phyloP scores from a whole-genome alignment of 2,797 vertebrate genomes.

The Phoebastria nigripes region DNA sequence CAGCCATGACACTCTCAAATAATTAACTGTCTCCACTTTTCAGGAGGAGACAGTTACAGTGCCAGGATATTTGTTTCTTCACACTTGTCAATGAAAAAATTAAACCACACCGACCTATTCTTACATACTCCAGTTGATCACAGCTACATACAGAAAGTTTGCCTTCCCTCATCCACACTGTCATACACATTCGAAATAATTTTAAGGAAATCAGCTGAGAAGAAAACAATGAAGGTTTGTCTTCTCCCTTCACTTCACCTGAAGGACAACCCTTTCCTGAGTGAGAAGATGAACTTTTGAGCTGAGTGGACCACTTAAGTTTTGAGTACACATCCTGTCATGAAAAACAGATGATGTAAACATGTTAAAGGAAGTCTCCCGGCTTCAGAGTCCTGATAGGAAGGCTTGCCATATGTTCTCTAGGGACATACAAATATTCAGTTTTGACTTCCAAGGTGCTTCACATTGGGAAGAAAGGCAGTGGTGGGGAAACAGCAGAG shows the following conservation, averaged over 20 bases:
- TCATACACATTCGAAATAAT: neutral
- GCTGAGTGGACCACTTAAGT: neutral
- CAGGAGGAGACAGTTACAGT: neutral
- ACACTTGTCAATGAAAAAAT: neutral
- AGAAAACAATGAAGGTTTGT: neutral
- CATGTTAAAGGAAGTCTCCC: neutral
- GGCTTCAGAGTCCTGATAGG: neutral
- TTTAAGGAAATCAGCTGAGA: neutral
- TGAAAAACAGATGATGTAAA: neutral
- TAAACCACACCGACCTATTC: neutral
- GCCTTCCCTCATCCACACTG: neutral
- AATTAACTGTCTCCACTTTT: neutral
- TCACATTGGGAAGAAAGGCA: neutral
- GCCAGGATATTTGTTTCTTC: neutral
- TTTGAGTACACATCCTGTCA: neutral
- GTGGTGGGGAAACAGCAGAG: neutral
- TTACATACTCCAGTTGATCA: neutral
- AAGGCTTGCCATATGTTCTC: neutral
- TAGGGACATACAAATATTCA: neutral
- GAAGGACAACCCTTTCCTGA: neutral
- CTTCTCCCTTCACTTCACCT: neutral
- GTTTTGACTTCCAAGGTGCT: neutral
- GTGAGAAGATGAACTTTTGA: neutral
- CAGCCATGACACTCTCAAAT: neutral
- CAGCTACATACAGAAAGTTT: neutral